Evolutionary conservation across 2,113 vertebrate genomes (phyloP), one percentile per base, ranked within the genome.

Genomic region (Dipodomys stephensi): DNA sequence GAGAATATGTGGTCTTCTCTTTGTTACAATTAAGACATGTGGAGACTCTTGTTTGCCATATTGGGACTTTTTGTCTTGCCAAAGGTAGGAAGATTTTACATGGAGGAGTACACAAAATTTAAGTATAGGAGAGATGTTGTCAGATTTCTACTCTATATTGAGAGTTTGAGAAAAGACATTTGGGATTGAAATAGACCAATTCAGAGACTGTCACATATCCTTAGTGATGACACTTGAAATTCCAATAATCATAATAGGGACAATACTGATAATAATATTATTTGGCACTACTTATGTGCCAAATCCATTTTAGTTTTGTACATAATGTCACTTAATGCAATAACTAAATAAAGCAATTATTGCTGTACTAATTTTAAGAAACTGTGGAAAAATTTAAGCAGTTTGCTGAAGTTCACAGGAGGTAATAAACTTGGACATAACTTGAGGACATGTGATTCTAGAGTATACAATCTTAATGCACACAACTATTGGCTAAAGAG

Each of bases 301-400:
- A 90, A 92, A 81, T 27, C 25, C 8, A 88, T 53, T 81, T 86
- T 44, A 82, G 39, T 30, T 82, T 87, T 80, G 90, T 83, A 69
- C 6, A 32, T 30, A 91, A 44, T 65, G 39, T 72, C 20, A 69
- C 64, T 87, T 87, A 53, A 73, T 74, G 62, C 5, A 87, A 49
- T 12, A 68, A 62, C 7, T 18, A 64, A 83, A 88, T 35, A 71
- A 81, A 60, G 25, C 30, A 78, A 95, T 72, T 81, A 32, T 46
- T 85, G 11, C 69, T 81, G n/a, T 57, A 25, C 9, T 2, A 2
- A 72, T 80, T 95, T 79, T 85, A 49, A 67, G n/a, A 44, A 89
- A 88, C 57, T 30, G 18, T 35, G 19, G 28, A 78, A 44, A 83
- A 73, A 32, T 18, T 76, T 71, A 91, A 88, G 27, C 35, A 85